Evolutionary conservation across 2,888 invertebrate species (phyloP), one percentile per base, ranked within the genome.

Genomic region (Trissonchulus sp.): DNA sequence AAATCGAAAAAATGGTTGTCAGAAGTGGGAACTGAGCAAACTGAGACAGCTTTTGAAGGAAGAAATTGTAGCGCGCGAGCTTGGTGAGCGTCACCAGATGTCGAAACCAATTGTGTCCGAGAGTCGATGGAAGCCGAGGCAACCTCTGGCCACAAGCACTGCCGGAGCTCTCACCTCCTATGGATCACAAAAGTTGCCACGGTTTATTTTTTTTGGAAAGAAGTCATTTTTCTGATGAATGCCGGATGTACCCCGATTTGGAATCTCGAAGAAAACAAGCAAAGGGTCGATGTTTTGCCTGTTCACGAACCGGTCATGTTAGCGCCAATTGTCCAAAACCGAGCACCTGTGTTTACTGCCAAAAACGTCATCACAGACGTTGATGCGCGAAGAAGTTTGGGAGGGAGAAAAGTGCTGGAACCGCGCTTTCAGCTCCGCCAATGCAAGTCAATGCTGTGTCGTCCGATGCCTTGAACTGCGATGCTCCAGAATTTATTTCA

Each of bases 61-160:
- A 37, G 71, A 69, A 36, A 69, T 69, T 69, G 36, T 34, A 34
- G 71, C 35, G n/a, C 71, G 65, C n/a, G 37, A 69, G n/a, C 37
- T 69, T 34, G 37, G 71, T 34, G 36, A 69, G 65, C 65, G 65
- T 34, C 28, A 3, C 31, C 34, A 31, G 28, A 34, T 30, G 34
- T 18, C 18, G 18, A 60, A 60, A 18, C 18, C 18, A 60, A 60
- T n/a, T 18, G n/a, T 18, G 18, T 60, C 60, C n/a, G 60, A 18
- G n/a, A n/a, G n/a, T 60, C 18, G 18, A 60, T 18, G n/a, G 18
- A 18, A n/a, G 60, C 18, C 18, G n/a, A 60, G 60, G 18, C 18
- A 60, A n/a, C 18, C 60, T 18, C 60, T 18, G 18, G n/a, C 60
- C 18, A 60, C 60, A 18, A 65, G 31, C 8, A 15, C 65, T 30